Conservation (phyloP, 2,797 vertebrate species). For the Sebastes taczanowskii region DNA sequence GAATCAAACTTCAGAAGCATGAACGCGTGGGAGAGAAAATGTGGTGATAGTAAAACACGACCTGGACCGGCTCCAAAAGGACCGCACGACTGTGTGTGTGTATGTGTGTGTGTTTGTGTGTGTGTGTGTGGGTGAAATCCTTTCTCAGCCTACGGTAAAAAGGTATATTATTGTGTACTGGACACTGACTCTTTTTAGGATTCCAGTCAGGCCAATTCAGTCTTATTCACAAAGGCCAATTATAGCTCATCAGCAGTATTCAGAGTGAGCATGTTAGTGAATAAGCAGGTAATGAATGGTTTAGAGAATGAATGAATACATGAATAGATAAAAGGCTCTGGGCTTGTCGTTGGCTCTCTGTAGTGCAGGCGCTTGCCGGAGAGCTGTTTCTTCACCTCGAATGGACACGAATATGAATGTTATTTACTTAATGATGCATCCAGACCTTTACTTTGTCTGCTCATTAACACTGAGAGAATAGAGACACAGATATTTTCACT, state of each 20-base stretch:
- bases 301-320: conserved; percentile 48
- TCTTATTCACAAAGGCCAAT: conserved; percentile 23
- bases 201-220: conserved; percentile 25
- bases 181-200: neutral
- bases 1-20: conserved; percentile 45
- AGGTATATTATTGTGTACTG: neutral
- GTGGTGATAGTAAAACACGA: conserved; percentile 30
- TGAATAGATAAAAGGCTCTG: conserved; percentile 44
- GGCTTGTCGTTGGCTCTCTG: conserved; percentile 1
- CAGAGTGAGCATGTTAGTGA: conserved; percentile 13
- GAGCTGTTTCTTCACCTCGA: neutral
- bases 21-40: conserved; percentile 18
- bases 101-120: neutral
- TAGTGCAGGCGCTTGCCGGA: neutral
- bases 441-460: neutral
- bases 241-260: conserved; percentile 37
- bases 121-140: neutral
- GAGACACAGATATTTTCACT: neutral
- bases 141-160: neutral
- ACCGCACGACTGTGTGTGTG: neutral
- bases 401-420: conserved; percentile 14
- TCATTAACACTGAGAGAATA: neutral
- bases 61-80: conserved; percentile 13
- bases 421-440: neutral
- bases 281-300: conserved; percentile 52